Evolutionary conservation across 2,888 invertebrate genomes (phyloP).

Genomic region (Proisotoma minuta): DNA sequence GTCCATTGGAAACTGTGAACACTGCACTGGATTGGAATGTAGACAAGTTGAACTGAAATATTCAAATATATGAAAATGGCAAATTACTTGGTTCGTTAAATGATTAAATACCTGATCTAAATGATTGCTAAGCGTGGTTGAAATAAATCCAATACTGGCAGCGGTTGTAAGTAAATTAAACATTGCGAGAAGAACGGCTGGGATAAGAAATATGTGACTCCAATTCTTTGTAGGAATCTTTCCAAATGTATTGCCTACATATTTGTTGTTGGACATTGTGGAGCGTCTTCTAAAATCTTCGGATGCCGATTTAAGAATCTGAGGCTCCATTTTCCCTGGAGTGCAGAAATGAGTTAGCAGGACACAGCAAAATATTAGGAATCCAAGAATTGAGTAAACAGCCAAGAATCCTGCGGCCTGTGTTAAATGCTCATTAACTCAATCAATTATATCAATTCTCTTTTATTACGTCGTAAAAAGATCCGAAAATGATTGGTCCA

Average conservation of each 20-base stretch:
- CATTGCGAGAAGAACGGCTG: constrained; percentile 21
- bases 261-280: background rate
- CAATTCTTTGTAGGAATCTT: background rate
- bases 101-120: constrained; percentile 25
- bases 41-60: constrained; percentile 27
- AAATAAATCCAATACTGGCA: constrained; percentile 39
- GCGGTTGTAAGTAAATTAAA: constrained; percentile 32
- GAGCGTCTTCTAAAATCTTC: background rate
- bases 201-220: constrained; percentile 20
- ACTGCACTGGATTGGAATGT: constrained; percentile 23
- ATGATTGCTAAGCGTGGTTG: constrained; percentile 34
- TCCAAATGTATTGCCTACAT: background rate
- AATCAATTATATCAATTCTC: too few relatives aligned
- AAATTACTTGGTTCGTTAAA: background rate
- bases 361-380: background rate
- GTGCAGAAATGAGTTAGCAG: background rate
- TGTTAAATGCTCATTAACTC: background rate
- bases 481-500: constrained; percentile 32
- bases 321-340: background rate
- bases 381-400: constrained; percentile 1
- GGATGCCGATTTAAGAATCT: background rate
- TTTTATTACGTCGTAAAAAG: constrained; percentile 35
- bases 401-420: background rate
- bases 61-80: background rate
- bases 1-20: constrained; percentile 28